These are phyloP conservation scores for Lagenorhynchus albirostris DNA, from an alignment of 2,113 vertebrate species.

Conservation along the genomic window DNA sequence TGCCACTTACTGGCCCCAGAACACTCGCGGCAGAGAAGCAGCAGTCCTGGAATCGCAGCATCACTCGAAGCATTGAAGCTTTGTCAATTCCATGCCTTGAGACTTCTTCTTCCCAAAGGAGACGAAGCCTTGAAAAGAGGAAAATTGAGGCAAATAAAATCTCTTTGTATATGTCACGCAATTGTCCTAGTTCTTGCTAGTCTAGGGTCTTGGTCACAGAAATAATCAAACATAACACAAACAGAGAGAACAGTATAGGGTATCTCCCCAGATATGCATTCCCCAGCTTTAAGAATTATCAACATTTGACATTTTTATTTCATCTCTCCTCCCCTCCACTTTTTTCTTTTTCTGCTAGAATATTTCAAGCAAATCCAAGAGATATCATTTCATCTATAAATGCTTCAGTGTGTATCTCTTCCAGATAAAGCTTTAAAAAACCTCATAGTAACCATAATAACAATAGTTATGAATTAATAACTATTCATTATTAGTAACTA, in stretches of 20 bases:
- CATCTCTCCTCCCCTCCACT: not conserved
- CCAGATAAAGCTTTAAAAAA: not conserved
- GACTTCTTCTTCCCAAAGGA: slow-evolving; percentile 62
- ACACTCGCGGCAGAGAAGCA: not conserved
- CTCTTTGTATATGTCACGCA: not conserved
- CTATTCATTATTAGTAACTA: not conserved
- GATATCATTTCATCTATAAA: not conserved
- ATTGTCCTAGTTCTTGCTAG: not conserved
- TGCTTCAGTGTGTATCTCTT: not conserved
- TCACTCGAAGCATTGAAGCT: not conserved
- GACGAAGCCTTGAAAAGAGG: not conserved
- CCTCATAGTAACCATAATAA: not conserved
- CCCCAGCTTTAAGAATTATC: not conserved
- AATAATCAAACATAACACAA: not conserved
- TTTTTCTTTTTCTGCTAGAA: not conserved
- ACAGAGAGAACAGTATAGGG: not conserved
- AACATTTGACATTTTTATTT: not conserved
- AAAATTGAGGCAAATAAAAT: not conserved
- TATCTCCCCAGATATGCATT: not conserved
- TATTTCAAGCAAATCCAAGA: not conserved
- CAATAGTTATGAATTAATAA: not conserved
- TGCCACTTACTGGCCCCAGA: slow-evolving; percentile 39
- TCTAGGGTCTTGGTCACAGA: not conserved
- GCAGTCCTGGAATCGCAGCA: slow-evolving; percentile 29
- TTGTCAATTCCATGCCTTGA: not conserved